A percentile compares a stretch with the other conserved stretches of the same genome.
Evolutionary conservation across 92 coral and sea anemone genomes (phyloP).

Genomic region (Porites lobata): DNA sequence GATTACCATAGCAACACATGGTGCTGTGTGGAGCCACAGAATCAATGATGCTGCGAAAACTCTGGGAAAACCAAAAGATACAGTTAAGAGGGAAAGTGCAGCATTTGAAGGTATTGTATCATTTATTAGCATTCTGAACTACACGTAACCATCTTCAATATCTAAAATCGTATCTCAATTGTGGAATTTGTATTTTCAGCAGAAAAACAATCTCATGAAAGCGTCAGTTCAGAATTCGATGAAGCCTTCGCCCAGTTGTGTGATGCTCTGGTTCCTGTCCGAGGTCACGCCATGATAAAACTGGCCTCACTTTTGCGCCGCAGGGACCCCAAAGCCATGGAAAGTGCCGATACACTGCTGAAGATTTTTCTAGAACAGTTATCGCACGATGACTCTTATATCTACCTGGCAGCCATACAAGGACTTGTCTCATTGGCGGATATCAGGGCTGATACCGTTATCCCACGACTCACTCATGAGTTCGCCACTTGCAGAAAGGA

Average conservation of each 20-base stretch:
- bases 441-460: slow-evolving; percentile 81
- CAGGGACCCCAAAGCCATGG: slow-evolving; percentile 81
- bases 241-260: slow-evolving; percentile 82
- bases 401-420: slow-evolving; percentile 94
- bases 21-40: slow-evolving; percentile 91
- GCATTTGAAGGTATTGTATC: neutral
- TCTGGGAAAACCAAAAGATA: slow-evolving; percentile 45
- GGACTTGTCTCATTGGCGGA: slow-evolving; percentile 95
- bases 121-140: neutral
- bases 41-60: slow-evolving; percentile 69
- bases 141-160: no score
- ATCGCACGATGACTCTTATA: slow-evolving; percentile 91
- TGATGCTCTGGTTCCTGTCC: slow-evolving; percentile 91
- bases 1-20: slow-evolving; percentile 92
- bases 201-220: slow-evolving; percentile 10
- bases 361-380: slow-evolving; percentile 88
- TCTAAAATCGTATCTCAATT: neutral
- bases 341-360: slow-evolving; percentile 80
- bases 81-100: slow-evolving; percentile 1
- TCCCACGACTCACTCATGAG: slow-evolving; percentile 83
- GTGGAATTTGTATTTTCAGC: neutral
- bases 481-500: slow-evolving; percentile 74
- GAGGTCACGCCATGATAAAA: slow-evolving; percentile 91
- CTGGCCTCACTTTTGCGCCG: slow-evolving; percentile 76
- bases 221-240: slow-evolving; percentile 58